Evolutionary conservation across 2,888 invertebrate species (phyloP).

Genomic region (Microdon myrmicae): DNA sequence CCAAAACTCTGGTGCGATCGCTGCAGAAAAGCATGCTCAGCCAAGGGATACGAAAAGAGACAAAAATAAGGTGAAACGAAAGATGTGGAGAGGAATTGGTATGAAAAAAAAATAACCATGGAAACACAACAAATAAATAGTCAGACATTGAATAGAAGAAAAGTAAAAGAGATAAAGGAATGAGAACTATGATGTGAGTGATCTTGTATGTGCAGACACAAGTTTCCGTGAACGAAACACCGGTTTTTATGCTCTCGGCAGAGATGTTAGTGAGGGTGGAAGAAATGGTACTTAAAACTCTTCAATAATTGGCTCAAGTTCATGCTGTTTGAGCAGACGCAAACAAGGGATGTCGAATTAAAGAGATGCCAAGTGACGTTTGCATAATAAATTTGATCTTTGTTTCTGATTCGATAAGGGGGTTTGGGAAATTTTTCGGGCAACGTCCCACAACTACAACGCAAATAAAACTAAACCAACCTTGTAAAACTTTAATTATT

Average conservation of each 20-base stretch:
- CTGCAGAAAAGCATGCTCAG: constrained; percentile 33
- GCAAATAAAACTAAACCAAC: too few species aligned
- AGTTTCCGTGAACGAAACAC: constrained; percentile 24
- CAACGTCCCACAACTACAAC: too few species aligned
- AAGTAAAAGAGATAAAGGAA: constrained; percentile 39
- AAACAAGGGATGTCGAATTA: too few species aligned
- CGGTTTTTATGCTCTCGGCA: constrained; percentile 29
- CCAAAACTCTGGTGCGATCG: constrained; percentile 22
- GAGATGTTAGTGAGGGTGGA: constrained; percentile 51
- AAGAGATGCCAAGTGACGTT: too few species aligned
- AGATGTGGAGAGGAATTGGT: too few species aligned
- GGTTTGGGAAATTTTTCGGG: too few species aligned
- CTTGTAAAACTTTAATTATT: too few species aligned
- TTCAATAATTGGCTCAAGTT: constrained; percentile 22
- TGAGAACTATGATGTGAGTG: constrained; percentile 34
- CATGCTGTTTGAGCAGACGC: too few species aligned
- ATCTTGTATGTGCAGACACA: constrained; percentile 22
- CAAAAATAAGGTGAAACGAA: too few species aligned
- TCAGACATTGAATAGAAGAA: constrained; percentile 33
- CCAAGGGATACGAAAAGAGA: constrained; percentile 26
- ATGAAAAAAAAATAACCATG: not conserved
- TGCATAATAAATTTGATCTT: too few species aligned
- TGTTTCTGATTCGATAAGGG: too few species aligned
- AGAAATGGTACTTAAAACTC: constrained; percentile 30
- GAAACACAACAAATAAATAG: constrained; percentile 8